Base-by-base conservation (phyloP, 2,113 vertebrate genomes). In the Saccopteryx leptura region DNA sequence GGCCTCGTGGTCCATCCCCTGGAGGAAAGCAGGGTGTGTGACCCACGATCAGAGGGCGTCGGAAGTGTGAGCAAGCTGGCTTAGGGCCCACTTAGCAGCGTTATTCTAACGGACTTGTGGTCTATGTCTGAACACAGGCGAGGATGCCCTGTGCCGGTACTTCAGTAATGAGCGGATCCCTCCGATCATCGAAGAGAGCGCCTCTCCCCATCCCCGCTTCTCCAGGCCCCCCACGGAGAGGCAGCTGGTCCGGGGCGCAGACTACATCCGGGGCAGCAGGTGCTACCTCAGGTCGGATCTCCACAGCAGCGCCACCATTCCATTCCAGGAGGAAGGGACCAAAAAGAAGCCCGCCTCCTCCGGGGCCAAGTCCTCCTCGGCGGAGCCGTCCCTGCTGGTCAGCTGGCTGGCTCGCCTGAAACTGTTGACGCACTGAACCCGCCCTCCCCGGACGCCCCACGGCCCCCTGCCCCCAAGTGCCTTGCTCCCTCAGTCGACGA, bases 151-250 rank as follows among this genome's bases (percentile, higher is more conserved):
- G 23, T 99, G 99, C 97, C 98, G 99, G 21, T 99, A 99, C 94
- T 99, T 99, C 98, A 99, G 99, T 82, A 99, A 99, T 4, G 99
- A 99, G 91, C 98, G 99, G n/a, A 99, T 99, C 97, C 97, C 99
- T 21, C 97, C 99, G 23, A 99, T 99, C 96, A 94, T 98, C 0
- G 99, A 99, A 98, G 99, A 99, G 97, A 99, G 96, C 86, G 68
- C 98, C 0, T 96, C 98, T 4, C 95, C 93, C 5, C 98, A 98
- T 0, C 98, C 98, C 58, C 98, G 98, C 0, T 98, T 99, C 72
- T 98, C 98, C 95, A 98, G 99, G 71, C 98, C 99, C 0, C 60
- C 96, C 0, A 95, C 98, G 0, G 99, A 99, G 39, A 98, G 99
- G 94, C 99, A 99, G 3, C 97, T 99, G 15, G 97, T 98, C 85